Base-by-base conservation (phyloP, 64 coral and sea anemone genomes). In the Stichodactyla helianthus region DNA sequence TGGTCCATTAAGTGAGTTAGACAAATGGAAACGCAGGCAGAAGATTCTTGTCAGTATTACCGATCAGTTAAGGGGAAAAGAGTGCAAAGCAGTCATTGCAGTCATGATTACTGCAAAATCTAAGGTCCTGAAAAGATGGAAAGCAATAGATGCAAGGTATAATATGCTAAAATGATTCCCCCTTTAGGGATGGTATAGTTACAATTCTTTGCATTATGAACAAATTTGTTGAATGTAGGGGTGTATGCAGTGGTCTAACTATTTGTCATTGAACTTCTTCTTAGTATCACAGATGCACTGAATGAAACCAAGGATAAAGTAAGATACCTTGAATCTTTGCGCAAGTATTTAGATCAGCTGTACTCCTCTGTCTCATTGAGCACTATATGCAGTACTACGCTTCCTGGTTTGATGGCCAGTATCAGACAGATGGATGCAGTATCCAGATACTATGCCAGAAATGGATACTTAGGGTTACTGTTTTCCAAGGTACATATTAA, bases 281-380 rank as follows among this genome's bases (percentile, higher is more conserved):
- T 17, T 52, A 98, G 95, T 59, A 98, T 99, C 55, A 99, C 97
- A 91, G 97, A 99, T 93, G 93, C 97, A 31, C 93, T 99, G 56
- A 99, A 99, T 86, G 97, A 99, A 76, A 99, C 97, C 6, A 99
- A 99, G 56, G 97, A 99, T 84, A 99, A 99, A 91, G 97, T 99
- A 19, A 92, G 93, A 55, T 99, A 99, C 91, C 77, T 99, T 61
- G 97, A 99, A 85, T 87, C 97, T 70, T 84, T 99, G 10, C 93
- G 89, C 53, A 99, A 95, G 86, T 99, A 99, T 82, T 92, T 99
- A 88, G 97, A 99, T 71, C 97, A 95, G 79, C 23, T 99, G 50
- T 77, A 90, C 77, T 82, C 82, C 50, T 90, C 76, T 13, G 91
- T 81, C 23, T 89, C 97, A 10, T 63, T 99, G 17, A 88, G 85